Evolutionary conservation across 2,888 invertebrate genomes (phyloP).

Genomic region (Julus scandinavius): DNA sequence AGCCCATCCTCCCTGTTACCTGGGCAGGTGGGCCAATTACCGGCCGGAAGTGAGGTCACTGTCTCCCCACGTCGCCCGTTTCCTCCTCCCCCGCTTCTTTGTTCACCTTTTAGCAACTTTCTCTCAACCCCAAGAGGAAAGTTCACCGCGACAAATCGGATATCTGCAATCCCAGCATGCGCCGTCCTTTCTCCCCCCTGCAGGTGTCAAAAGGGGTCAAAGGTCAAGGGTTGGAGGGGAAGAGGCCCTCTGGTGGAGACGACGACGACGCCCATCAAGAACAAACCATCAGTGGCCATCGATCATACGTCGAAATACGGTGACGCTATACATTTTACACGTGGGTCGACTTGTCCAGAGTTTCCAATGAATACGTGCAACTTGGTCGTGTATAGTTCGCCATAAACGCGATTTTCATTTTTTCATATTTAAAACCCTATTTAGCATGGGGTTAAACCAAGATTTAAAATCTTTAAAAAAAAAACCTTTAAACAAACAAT

Average conservation of each 20-base stretch:
- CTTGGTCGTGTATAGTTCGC: too few species aligned
- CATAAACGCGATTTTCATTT: too few species aligned
- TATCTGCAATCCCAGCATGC: slow-evolving; percentile 45
- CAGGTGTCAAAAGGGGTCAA: slow-evolving; percentile 25
- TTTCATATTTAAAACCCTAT: too few species aligned
- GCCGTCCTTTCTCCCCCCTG: neutral
- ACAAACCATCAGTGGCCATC: neutral
- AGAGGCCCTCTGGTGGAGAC: neutral
- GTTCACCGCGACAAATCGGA: slow-evolving; percentile 40
- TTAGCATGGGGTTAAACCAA: too few species aligned
- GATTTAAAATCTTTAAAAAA: too few species aligned
- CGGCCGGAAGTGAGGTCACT: slow-evolving; percentile 49
- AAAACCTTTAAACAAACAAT: too few species aligned
- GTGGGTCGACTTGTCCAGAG: too few species aligned
- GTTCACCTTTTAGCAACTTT: slow-evolving; percentile 26
- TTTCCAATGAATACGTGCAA: too few species aligned
- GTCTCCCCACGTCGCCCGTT: slow-evolving; percentile 17
- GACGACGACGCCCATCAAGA: neutral
- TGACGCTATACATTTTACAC: neutral
- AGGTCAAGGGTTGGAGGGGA: neutral
- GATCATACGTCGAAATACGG: neutral
- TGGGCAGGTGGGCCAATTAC: slow-evolving; percentile 50
- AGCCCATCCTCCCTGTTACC: slow-evolving; percentile 32
- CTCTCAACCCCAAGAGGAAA: slow-evolving; percentile 3
- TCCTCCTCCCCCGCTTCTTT: slow-evolving; percentile 38